A percentile compares a stretch with the other conserved stretches of the same genome.
These are phyloP conservation scores for Galerucella nymphaeae DNA, from an alignment of 2,888 invertebrate genomes.

Conservation along the genomic window DNA sequence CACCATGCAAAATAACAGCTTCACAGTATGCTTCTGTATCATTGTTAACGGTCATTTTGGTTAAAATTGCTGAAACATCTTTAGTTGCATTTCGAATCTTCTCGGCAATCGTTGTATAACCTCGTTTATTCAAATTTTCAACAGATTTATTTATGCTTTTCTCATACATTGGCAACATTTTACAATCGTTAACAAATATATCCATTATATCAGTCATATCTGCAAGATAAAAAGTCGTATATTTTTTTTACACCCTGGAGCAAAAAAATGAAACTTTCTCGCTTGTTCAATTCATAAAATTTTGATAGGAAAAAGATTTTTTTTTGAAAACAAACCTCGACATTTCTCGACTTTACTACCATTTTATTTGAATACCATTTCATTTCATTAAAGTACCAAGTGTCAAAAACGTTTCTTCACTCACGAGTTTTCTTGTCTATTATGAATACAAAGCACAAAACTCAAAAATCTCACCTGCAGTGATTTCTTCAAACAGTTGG, in stretches of 20 bases:
- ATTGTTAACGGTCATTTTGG: conserved; percentile 1
- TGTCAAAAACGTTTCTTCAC: no score
- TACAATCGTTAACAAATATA: conserved; percentile 43
- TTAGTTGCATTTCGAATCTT: conserved; percentile 43
- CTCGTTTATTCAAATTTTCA: conserved; percentile 39
- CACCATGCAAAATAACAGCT: conserved; percentile 49
- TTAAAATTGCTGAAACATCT: conserved; percentile 39
- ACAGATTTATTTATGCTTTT: conserved; percentile 40
- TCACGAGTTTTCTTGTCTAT: no score
- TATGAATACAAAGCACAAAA: no score
- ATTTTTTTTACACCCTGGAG: no score
- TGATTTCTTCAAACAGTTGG: conserved; percentile 44
- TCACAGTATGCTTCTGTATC: conserved; percentile 19
- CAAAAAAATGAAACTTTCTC: no score
- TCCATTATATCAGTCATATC: conserved; percentile 37
- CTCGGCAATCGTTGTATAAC: conserved; percentile 32
- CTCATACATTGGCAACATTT: conserved; percentile 38
- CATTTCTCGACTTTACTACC: no score
- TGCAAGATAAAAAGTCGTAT: neutral
- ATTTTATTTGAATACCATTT: no score
- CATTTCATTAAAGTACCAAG: no score
- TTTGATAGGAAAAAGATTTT: no score
- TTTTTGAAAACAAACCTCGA: no score
- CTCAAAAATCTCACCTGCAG: conserved; percentile 48
- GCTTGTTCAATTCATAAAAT: no score